Evolutionary conservation across 1,140 invertebrate genomes (phyloP), one percentile per base, ranked within the genome.

Genomic region (Atta cephalotes): DNA sequence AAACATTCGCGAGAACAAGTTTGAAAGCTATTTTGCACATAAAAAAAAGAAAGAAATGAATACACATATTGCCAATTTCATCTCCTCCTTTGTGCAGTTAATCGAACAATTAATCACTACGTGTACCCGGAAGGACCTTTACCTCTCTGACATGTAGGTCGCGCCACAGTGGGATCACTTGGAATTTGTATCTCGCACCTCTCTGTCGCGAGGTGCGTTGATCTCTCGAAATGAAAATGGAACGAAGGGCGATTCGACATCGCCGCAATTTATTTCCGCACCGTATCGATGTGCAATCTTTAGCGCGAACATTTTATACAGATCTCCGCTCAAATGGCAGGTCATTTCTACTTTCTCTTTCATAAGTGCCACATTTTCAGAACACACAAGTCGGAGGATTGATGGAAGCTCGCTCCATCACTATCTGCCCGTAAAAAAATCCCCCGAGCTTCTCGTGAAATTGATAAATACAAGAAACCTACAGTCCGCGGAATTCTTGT

Each of bases 391-490:
- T 63, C 79, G 35, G 3, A 86, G 66, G 28, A 78, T 87, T 72
- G 56, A 28, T 70, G 35, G 25, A 28, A 12, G 35, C 39, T 72
- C 51, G 45, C 49, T 81, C 14, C 66, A 7, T 35, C 53, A 10
- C 51, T 60, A 51, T 18, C 21, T 7, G 25, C 14, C 35, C 21
- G 9, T 49, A 60, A 78, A 87, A 68, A 35, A n/a, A 68, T 10
- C 3, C 6, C 14, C 35, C 12, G 31, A 71, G 49, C 10, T n/a
- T 35, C 14, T 28, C 39, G n/a, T 51, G 14, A 28, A 65, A 31
- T 45, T 63, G 87, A 89, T 89, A 88, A 63, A 77, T 87, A 68
- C 28, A 49, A 25, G 21, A 28, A 58, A 81, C 31, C 45, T 12
- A 63, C 10, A 31, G 2, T 16, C 39, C 35, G 65, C 2, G n/a